phyloP scores from a whole-genome alignment of 2,888 invertebrate genomes.

The Glyphotaelius pellucidus region DNA sequence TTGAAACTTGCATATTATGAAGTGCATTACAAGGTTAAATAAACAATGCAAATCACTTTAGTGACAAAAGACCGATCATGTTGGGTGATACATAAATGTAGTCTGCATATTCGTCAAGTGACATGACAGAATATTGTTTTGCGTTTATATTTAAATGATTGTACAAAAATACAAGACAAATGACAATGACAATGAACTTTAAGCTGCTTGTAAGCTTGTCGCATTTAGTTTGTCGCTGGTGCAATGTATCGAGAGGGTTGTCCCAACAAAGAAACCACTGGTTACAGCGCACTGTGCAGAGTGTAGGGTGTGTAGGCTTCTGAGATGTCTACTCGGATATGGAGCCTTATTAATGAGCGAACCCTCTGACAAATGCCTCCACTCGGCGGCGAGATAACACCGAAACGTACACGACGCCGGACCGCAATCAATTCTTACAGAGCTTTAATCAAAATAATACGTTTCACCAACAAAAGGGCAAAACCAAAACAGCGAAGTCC shows the following conservation, averaged over 20 bases:
- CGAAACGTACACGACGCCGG: slow-evolving; percentile 38
- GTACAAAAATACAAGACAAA: neutral
- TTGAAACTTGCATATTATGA: neutral
- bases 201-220: neutral
- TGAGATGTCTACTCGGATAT: slow-evolving; percentile 61
- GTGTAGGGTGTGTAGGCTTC: slow-evolving; percentile 45
- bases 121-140: neutral
- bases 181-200: neutral
- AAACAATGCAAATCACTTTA: neutral
- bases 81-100: neutral
- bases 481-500: neutral
- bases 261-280: slow-evolving; percentile 48
- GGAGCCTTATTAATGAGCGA: slow-evolving; percentile 61
- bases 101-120: too few relatives aligned
- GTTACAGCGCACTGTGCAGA: neutral
- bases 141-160: neutral
- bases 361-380: slow-evolving; percentile 63
- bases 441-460: neutral
- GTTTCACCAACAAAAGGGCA: neutral
- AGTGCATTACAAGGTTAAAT: neutral
- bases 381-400: slow-evolving; percentile 58
- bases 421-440: neutral
- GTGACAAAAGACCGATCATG: neutral
- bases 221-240: neutral
- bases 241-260: slow-evolving; percentile 8